Percentiles rank a stretch among this genome's conserved stretches.
Evolutionary conservation across 23 tunicate species (phyloP).

Genomic region (Corella eumyota): DNA sequence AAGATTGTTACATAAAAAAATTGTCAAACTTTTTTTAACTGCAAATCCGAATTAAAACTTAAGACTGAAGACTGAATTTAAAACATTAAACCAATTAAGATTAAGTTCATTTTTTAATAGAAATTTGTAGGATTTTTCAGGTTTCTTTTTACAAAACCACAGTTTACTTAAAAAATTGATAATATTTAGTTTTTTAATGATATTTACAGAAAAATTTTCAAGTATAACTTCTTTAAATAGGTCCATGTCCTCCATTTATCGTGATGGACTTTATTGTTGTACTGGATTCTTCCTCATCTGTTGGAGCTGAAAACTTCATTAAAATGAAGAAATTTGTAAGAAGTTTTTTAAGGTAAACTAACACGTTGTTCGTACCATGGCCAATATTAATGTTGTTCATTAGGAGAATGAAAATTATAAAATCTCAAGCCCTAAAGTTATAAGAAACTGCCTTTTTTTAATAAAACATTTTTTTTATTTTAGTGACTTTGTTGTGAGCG

Average conservation of each 20-base stretch:
- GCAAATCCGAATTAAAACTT: no score
- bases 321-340: slow-evolving; percentile 36
- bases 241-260: slow-evolving; percentile 59
- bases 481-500: slow-evolving; percentile 54
- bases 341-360: slow-evolving; percentile 30
- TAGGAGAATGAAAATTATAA: not conserved
- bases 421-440: not conserved
- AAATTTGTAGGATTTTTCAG: no score
- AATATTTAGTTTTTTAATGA: not conserved
- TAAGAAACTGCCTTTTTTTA: not conserved
- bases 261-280: slow-evolving; percentile 71
- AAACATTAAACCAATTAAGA: no score
- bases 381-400: not conserved
- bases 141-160: not conserved
- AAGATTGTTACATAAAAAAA: not conserved
- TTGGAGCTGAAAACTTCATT: slow-evolving; percentile 46
- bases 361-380: not conserved
- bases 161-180: not conserved
- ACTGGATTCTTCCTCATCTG: slow-evolving; percentile 68
- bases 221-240: slow-evolving; percentile 14
- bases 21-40: no score
- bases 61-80: no score
- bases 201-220: no score
- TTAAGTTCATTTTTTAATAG: no score
- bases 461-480: slow-evolving; percentile 1